These are phyloP conservation scores for Tichodroma muraria DNA, from an alignment of 2,113 vertebrate species.

Conservation along the genomic window DNA sequence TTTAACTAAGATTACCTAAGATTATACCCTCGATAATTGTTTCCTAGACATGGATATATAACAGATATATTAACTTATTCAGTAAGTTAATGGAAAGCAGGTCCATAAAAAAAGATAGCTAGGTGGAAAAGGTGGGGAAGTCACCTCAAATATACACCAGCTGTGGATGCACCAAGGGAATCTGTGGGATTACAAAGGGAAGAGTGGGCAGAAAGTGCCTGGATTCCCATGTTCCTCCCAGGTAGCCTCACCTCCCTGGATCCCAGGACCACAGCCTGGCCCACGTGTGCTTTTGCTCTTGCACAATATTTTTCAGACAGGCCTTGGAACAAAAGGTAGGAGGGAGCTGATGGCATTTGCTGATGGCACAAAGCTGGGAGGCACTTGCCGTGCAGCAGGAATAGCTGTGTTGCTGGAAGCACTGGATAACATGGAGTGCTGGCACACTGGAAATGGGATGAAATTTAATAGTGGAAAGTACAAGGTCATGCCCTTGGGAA, in stretches of 20 bases:
- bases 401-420: background rate
- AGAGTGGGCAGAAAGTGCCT: background rate
- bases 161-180: background rate
- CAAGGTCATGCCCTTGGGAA: constrained; percentile 29
- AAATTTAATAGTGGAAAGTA: constrained; percentile 38
- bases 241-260: background rate
- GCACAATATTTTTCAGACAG: background rate
- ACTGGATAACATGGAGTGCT: background rate
- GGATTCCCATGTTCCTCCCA: background rate
- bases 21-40: background rate
- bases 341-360: background rate
- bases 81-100: background rate
- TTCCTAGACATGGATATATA: background rate
- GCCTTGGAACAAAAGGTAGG: background rate
- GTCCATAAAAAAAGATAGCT: background rate
- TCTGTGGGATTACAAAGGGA: background rate
- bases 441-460: constrained; percentile 10
- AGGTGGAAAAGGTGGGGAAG: background rate
- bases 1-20: background rate
- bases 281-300: background rate
- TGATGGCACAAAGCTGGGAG: background rate
- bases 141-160: background rate
- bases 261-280: background rate
- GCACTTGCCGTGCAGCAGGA: background rate
- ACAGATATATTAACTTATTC: background rate